Evolutionary conservation across 2,888 invertebrate genomes (phyloP), one percentile per base, ranked within the genome.

Genomic region (Diplolepis rosae): DNA sequence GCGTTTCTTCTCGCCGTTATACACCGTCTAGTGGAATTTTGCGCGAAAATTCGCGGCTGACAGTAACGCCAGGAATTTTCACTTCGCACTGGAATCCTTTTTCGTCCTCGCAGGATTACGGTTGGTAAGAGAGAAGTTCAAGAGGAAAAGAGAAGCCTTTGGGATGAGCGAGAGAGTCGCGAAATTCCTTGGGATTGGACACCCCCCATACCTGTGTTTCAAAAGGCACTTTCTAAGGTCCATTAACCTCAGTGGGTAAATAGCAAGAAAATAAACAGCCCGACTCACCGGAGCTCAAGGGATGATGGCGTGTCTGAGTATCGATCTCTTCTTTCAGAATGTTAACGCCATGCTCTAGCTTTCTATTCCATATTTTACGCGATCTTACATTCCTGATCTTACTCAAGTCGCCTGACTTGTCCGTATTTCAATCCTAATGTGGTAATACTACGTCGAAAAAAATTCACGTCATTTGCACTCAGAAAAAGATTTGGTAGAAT

Each of bases 241-340:
- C 82, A 80, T 82, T 82, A 82, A 80, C 81, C 81, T 73, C 74
- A 65, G 68, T 22, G 66, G 35, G 70, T 65, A 70, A 72, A 72
- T 65, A 70, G 70, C 52, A 61, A 65, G 69, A 28, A 67, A 70
- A 56, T 71, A 54, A 68, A 72, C 51, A 71, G 72, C 66, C 72
- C 51, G 68, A 73, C 72, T 65, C 52, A 27, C 61, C n/a, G 68
- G 65, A 28, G 68, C 71, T 65, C 80, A 77, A 79, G 69, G 79
- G 80, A 81, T 79, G 81, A 83, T 84, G 81, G 83, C 84, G 82
- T 83, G 85, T 81, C 84, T 81, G 82, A 79, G 80, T 85, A 85
- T 85, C 84, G 85, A 85, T 85, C 84, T 80, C 77, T 72, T 79
- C 78, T 82, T 84, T 81, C 81, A 77, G 81, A 80, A 84, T 79